Evolutionary conservation across 2,888 invertebrate genomes (phyloP), one percentile per base, ranked within the genome.

Genomic region (Erynnis tages): DNA sequence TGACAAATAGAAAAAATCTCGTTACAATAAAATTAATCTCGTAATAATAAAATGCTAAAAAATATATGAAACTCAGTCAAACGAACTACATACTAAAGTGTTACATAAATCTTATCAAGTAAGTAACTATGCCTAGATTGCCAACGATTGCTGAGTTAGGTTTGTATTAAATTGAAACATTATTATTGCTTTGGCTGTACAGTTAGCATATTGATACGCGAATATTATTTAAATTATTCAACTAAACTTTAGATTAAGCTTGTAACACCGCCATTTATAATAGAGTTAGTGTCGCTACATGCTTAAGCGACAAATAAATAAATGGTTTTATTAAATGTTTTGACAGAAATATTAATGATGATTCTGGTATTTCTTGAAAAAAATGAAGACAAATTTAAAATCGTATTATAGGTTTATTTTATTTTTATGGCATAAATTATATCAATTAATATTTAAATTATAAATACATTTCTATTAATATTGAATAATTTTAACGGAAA

Each of bases 101-200:
- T n/a, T 14, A 32, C 2, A n/a, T 14, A 4, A 30, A 30, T 5
- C 14, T 16, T 38, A 23, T 38, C 40, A 27, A 38, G 14, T 29
- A 6, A n/a, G 21, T 6, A 21, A 3, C 21, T 6, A 38, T 11
- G 44, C 32, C 29, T 37, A 44, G 34, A 54, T 49, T 46, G 41
- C 53, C 53, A 54, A 45, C 46, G 21, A 54, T 50, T 56, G 32
- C 56, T 54, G 56, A 50, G 50, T 44, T 50, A 43, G 44, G 43
- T 50, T 53, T 55, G 50, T 50, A 50, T 50, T 38, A 27, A 53
- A 54, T 45, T 54, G 43, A 56, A 50, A 54, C 47, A 47, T 47
- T 53, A 48, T 47, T 45, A 53, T 46, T 53, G 30, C 48, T 21
- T 38, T 11, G 5, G 10, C 13, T 34, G 32, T 54, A 54, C 49